These are phyloP conservation scores for Phylloscopus whistleri DNA, from an alignment of 2,113 vertebrate species.

Conservation along the genomic window DNA sequence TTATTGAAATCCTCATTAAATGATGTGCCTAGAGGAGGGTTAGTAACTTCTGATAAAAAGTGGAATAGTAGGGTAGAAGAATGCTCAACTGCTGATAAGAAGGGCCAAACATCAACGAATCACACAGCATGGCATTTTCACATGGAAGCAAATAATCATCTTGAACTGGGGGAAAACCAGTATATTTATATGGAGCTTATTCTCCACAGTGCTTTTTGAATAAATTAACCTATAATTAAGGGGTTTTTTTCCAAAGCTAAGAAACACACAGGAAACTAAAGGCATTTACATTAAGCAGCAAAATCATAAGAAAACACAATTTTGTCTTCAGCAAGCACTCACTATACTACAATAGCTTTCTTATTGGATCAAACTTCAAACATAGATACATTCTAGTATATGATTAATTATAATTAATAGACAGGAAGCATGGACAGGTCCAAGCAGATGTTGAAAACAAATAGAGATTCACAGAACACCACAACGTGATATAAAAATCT, in stretches of 20 bases:
- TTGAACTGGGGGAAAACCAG: not conserved
- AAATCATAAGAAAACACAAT: not conserved
- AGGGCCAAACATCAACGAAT: not conserved
- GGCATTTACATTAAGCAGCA: not conserved
- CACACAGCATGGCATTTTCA: not conserved
- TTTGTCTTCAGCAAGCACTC: not conserved
- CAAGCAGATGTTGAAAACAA: constrained; percentile 72
- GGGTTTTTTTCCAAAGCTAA: not conserved
- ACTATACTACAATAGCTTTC: not conserved
- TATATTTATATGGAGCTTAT: not conserved
- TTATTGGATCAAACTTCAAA: not conserved
- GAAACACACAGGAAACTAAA: not conserved
- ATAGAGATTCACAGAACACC: constrained; percentile 54
- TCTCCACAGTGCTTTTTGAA: not conserved
- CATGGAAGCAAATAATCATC: not conserved
- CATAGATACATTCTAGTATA: not conserved
- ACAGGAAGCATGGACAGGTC: constrained; percentile 35
- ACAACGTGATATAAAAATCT: constrained; percentile 65
- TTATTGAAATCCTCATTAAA: not conserved
- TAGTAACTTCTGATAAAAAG: not conserved
- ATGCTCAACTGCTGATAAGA: not conserved
- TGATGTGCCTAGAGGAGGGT: not conserved
- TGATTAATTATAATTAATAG: constrained; percentile 64
- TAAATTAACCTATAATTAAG: not conserved
- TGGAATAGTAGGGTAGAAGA: not conserved